phyloP scores from a whole-genome alignment of 2,888 invertebrate genomes.

The Metallyticus violacea region DNA sequence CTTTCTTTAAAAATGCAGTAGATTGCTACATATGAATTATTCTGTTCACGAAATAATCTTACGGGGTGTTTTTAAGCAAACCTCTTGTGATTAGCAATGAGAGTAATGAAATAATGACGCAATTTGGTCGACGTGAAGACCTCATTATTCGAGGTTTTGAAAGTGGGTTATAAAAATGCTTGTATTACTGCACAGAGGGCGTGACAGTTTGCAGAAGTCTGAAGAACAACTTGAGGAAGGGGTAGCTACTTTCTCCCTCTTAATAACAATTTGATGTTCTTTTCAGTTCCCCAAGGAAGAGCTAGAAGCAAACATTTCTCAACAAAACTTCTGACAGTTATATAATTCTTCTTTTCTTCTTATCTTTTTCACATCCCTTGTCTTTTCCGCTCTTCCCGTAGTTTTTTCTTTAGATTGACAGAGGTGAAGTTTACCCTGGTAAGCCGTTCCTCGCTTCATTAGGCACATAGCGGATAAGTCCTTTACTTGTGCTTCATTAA shows the following conservation, averaged over 20 bases:
- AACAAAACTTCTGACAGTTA: slow-evolving; percentile 15
- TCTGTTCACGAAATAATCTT: too few species aligned
- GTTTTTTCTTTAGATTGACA: slow-evolving; percentile 8
- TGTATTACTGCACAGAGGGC: background rate
- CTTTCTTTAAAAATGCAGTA: too few species aligned
- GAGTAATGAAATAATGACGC: too few species aligned
- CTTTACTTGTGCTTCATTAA: background rate
- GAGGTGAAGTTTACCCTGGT: background rate
- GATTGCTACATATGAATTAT: too few species aligned
- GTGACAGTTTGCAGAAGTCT: background rate
- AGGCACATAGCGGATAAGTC: background rate
- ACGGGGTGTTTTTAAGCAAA: too few species aligned
- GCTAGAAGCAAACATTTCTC: background rate
- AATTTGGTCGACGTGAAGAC: too few species aligned
- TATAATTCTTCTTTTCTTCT: background rate
- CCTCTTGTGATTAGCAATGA: too few species aligned
- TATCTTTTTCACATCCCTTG: background rate
- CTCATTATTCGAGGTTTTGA: too few species aligned
- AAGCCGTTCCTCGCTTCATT: background rate
- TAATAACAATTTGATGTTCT: slow-evolving; percentile 14
- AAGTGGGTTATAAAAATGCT: background rate
- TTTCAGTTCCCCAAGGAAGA: background rate
- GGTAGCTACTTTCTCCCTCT: background rate
- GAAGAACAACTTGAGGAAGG: background rate
- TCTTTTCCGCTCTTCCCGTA: background rate